Percentiles rank a stretch among this genome's conserved stretches.
These are phyloP conservation scores for Mnemiopsis leidyi DNA, from an alignment of 37 sponge, comb jelly and placozoan genomes.

Conservation along the genomic window DNA sequence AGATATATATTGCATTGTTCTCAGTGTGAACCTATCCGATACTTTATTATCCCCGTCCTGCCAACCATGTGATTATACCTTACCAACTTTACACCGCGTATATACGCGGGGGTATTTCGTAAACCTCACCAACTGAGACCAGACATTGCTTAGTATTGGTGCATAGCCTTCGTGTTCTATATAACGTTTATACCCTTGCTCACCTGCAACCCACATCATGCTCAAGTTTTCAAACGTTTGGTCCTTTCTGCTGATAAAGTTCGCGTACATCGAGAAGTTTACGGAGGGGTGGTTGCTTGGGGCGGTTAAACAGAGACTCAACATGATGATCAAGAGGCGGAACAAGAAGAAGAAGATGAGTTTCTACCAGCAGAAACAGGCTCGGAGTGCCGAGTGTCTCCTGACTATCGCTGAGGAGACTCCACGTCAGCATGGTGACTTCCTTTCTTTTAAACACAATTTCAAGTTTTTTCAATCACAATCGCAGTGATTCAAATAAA, in stretches of 20 bases:
- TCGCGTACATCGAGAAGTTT: background rate
- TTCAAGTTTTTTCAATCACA: no score
- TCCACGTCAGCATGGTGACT: background rate
- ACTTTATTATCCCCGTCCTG: no score
- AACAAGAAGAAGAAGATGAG: background rate
- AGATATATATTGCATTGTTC: no score
- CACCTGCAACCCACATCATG: background rate
- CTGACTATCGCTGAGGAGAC: background rate
- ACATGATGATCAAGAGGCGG: background rate
- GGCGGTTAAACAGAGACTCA: background rate
- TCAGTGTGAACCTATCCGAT: no score
- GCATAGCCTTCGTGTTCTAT: background rate
- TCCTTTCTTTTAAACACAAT: no score
- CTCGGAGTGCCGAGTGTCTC: constrained; percentile 11
- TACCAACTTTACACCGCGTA: no score
- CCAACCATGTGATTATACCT: no score
- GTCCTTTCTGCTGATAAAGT: background rate
- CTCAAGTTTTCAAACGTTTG: background rate
- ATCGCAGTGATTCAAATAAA: no score
- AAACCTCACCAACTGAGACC: no score
- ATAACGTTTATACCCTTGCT: background rate
- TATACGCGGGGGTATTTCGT: no score
- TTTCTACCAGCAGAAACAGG: background rate
- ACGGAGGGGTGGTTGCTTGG: background rate
- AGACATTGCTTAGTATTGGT: background rate